A percentile compares a stretch with the other conserved stretches of the same genome.
Evolutionary conservation across 2,113 vertebrate genomes (phyloP).

Genomic region (Haemorhous mexicanus): DNA sequence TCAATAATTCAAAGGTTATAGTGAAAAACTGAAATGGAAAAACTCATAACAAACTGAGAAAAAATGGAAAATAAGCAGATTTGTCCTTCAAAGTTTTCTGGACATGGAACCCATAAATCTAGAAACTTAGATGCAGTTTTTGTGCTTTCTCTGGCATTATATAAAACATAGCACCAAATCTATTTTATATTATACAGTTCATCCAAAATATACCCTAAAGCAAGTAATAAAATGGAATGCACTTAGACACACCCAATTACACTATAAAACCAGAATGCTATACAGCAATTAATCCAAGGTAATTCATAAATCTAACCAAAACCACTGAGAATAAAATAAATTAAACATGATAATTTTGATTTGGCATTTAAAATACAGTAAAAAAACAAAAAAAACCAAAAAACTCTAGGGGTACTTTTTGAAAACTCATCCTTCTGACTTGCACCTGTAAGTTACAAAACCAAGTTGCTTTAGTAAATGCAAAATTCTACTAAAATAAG

Average conservation of each 20-base stretch:
- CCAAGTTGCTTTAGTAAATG: background rate
- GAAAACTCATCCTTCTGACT: background rate
- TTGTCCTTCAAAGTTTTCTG: conserved; percentile 22
- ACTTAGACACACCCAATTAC: conserved; percentile 66
- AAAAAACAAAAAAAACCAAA: background rate
- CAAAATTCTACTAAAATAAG: background rate
- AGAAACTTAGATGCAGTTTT: conserved; percentile 12
- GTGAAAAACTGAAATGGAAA: background rate
- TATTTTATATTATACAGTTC: conserved; percentile 53
- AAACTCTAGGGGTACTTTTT: background rate
- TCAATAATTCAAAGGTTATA: background rate
- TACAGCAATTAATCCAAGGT: conserved; percentile 52
- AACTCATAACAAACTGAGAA: background rate
- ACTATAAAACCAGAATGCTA: conserved; percentile 61
- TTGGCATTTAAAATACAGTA: conserved; percentile 31
- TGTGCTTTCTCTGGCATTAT: conserved; percentile 41
- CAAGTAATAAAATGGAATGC: conserved; percentile 61
- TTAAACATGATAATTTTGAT: conserved; percentile 27
- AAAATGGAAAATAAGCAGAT: conserved; percentile 18
- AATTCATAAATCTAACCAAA: conserved; percentile 65
- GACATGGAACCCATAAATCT: conserved; percentile 18
- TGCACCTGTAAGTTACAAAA: background rate
- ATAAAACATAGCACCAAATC: conserved; percentile 44
- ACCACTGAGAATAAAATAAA: conserved; percentile 53
- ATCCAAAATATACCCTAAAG: conserved; percentile 64